A percentile compares a stretch with the other conserved stretches of the same genome.
Evolutionary conservation across 2,888 invertebrate species (phyloP).

Genomic region (Caenorhabditis doughertyi): DNA sequence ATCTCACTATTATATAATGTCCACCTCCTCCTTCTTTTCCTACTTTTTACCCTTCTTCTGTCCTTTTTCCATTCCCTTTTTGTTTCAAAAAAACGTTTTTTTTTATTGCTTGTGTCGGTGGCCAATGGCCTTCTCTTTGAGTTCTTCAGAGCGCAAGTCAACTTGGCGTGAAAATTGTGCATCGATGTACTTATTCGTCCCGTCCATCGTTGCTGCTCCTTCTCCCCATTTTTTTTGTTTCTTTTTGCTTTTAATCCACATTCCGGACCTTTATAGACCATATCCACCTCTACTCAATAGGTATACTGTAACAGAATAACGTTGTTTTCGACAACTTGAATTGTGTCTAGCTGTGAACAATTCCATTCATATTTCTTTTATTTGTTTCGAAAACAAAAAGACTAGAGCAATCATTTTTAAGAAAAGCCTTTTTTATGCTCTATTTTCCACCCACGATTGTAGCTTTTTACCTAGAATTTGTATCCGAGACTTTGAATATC

Average conservation of each 20-base stretch:
- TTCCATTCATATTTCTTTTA: not conserved
- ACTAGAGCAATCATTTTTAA: constrained; percentile 27
- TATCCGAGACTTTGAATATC: not conserved
- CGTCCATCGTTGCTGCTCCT: constrained; percentile 9
- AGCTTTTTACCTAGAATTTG: not conserved
- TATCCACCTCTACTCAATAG: not conserved
- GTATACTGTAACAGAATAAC: not conserved
- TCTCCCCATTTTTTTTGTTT: constrained; percentile 23
- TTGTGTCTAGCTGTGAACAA: not conserved
- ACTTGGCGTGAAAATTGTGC: constrained; percentile 65
- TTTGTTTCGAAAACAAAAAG: constrained; percentile 37
- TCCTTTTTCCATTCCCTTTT: constrained; percentile 50
- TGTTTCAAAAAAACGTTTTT: constrained; percentile 57
- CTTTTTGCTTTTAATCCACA: constrained; percentile 20
- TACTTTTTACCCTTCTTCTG: not conserved
- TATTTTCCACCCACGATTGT: not conserved
- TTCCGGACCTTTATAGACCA: constrained; percentile 16
- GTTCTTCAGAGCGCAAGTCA: constrained; percentile 44
- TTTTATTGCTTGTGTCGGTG: constrained; percentile 41
- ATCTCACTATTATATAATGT: constrained; percentile 45
- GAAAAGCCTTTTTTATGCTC: not conserved
- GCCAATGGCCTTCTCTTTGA: constrained; percentile 15
- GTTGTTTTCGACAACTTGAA: constrained; percentile 30
- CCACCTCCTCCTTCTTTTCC: constrained; percentile 3
- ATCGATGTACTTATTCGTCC: constrained; percentile 57